A percentile compares a stretch with the other conserved stretches of the same genome.
Evolutionary conservation across 2,888 invertebrate species (phyloP).

Genomic region (Pristionchus japonicus): DNA sequence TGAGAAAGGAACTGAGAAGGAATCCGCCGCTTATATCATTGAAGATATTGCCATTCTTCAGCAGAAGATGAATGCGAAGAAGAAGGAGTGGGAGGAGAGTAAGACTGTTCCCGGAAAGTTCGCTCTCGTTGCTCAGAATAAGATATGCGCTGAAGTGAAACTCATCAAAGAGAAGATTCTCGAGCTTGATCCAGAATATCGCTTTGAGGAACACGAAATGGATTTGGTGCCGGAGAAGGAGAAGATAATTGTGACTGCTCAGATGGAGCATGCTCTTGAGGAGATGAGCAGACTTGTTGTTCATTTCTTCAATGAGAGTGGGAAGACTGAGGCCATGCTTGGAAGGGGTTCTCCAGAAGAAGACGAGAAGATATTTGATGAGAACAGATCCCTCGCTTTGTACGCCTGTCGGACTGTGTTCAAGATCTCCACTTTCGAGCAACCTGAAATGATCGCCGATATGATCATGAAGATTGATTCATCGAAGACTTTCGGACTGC

Average conservation of each 20-base stretch:
- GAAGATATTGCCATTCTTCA: background rate
- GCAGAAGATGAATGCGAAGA: background rate
- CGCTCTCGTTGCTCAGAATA: background rate
- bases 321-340: too few relatives aligned
- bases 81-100: background rate
- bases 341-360: background rate
- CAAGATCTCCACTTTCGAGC: too few relatives aligned
- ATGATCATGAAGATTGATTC: background rate
- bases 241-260: too few relatives aligned
- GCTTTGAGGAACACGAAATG: background rate
- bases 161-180: background rate
- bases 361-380: background rate
- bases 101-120: background rate
- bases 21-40: too few relatives aligned
- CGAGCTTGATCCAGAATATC: background rate
- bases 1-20: too few relatives aligned
- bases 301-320: too few relatives aligned
- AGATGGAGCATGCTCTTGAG: too few relatives aligned
- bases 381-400: background rate
- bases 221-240: background rate
- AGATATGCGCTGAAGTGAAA: background rate
- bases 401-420: too few relatives aligned
- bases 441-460: background rate
- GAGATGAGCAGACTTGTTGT: too few relatives aligned
- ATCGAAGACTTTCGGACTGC: background rate